Conservation (phyloP, 2,888 invertebrate genomes). For the Steinernema carpocapsae region DNA sequence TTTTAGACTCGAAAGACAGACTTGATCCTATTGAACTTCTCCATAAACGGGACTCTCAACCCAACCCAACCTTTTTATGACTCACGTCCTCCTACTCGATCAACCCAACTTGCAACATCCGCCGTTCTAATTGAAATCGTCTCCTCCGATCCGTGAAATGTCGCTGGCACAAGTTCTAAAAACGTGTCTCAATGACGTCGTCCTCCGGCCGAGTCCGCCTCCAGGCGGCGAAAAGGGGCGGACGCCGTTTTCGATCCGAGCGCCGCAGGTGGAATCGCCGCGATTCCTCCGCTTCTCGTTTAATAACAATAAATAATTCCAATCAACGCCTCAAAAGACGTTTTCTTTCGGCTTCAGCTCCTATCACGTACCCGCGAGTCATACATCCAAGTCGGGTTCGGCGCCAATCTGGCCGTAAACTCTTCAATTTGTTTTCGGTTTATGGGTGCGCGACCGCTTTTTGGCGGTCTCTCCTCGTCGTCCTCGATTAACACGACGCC, state of each 20-base stretch:
- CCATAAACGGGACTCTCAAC: too few relatives aligned
- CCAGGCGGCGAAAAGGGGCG: not conserved
- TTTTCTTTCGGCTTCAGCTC: not conserved
- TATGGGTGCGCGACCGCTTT: too few relatives aligned
- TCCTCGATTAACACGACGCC: too few relatives aligned
- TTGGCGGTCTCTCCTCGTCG: too few relatives aligned
- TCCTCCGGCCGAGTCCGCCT: slow-evolving; percentile 1
- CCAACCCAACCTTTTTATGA: too few relatives aligned
- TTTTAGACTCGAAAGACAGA: too few relatives aligned
- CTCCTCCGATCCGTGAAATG: slow-evolving; percentile 1
- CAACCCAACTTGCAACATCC: too few relatives aligned
- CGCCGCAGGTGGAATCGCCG: slow-evolving; percentile 27
- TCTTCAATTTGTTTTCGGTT: not conserved
- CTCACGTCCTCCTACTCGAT: too few relatives aligned
- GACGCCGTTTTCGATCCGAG: not conserved
- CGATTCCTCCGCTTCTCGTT: slow-evolving; percentile 4
- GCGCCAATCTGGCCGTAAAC: too few relatives aligned
- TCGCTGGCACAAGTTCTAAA: not conserved
- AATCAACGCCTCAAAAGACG: not conserved
- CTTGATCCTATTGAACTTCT: too few relatives aligned
- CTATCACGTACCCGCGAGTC: not conserved
- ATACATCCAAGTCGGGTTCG: too few relatives aligned
- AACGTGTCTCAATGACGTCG: slow-evolving; percentile 17
- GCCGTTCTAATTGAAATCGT: not conserved
- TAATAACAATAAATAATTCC: slow-evolving; percentile 19